Evolutionary conservation across 2,888 invertebrate species (phyloP), one percentile per base, ranked within the genome.

Genomic region (Lepidocyrtoides sp.): DNA sequence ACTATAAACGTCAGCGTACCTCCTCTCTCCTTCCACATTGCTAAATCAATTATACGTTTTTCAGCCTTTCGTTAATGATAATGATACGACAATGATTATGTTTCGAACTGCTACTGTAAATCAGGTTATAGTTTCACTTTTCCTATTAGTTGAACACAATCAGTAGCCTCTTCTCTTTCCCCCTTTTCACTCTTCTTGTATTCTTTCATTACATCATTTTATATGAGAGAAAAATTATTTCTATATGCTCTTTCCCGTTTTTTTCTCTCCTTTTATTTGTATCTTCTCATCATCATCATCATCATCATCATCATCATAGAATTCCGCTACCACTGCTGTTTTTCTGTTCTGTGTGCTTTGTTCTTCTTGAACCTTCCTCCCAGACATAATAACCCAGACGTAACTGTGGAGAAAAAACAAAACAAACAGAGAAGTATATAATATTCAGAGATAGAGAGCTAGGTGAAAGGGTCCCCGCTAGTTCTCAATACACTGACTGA

Each of bases 31-130:
- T 4, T 36, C 36, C 36, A 36, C 36, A 88, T 87, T 77, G 69
- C 54, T 84, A 83, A 91, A 88, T 91, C 91, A 91, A 91, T 91
- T 91, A 91, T 88, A 88, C 48, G 75, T 82, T 69, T 87, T 91
- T 84, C 41, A 66, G 87, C 66, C 41, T 79, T 83, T 88, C 60
- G 83, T 83, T 91, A 91, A 88, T 88, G 88, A 77, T 91, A 91
- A 91, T 91, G 91, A 88, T 91, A 91, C 88, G 88, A 79, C 91
- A 88, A 91, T 91, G 83, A 79, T 91, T 91, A 83, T 88, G 88
- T 88, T 87, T 66, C 29, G 66, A 83, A 66, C 66, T 75, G 20
- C 63, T 41, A 4, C 41, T 77, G 54, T 54, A 88, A 87, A 91
- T 88, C 83, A 77, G 44, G 84, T 29, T 85, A 84, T 51, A 69